Conservation (phyloP, 1,140 invertebrate genomes). For the Atta colombica region DNA sequence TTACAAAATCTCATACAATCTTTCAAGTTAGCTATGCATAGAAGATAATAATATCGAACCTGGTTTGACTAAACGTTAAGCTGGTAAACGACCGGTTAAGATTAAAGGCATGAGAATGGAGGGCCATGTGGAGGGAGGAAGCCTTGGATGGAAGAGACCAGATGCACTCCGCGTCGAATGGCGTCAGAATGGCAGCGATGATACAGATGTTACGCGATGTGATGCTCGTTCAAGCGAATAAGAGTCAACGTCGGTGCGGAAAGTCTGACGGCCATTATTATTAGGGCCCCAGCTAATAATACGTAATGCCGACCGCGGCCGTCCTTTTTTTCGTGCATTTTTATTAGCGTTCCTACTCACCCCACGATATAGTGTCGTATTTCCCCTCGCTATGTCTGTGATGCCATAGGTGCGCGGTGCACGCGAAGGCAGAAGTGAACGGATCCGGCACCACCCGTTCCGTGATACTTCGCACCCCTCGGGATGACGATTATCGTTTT, state of each 20-base stretch:
- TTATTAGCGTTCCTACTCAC: constrained; percentile 45
- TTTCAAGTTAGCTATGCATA: neutral
- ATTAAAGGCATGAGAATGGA: neutral
- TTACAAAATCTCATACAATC: neutral
- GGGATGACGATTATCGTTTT: constrained; percentile 81
- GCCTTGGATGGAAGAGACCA: constrained; percentile 71
- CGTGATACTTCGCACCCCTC: constrained; percentile 84
- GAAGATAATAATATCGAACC: neutral
- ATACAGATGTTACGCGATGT: constrained; percentile 83
- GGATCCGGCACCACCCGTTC: constrained; percentile 78
- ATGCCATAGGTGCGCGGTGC: constrained; percentile 74
- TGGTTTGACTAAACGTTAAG: neutral
- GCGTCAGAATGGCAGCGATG: constrained; percentile 77
- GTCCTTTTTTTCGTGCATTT: constrained; percentile 45
- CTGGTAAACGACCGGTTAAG: neutral
- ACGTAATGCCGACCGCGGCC: constrained; percentile 79
- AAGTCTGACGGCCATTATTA: constrained; percentile 73
- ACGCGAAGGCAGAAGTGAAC: constrained; percentile 39
- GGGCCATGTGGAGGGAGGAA: neutral
- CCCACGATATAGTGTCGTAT: constrained; percentile 1
- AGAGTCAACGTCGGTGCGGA: constrained; percentile 69
- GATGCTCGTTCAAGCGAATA: constrained; percentile 67
- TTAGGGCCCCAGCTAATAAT: constrained; percentile 83
- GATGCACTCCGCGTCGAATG: constrained; percentile 80
- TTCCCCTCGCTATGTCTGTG: constrained; percentile 14